phyloP scores from a whole-genome alignment of 92 coral and sea anemone genomes.

The Actinernus sp. region DNA sequence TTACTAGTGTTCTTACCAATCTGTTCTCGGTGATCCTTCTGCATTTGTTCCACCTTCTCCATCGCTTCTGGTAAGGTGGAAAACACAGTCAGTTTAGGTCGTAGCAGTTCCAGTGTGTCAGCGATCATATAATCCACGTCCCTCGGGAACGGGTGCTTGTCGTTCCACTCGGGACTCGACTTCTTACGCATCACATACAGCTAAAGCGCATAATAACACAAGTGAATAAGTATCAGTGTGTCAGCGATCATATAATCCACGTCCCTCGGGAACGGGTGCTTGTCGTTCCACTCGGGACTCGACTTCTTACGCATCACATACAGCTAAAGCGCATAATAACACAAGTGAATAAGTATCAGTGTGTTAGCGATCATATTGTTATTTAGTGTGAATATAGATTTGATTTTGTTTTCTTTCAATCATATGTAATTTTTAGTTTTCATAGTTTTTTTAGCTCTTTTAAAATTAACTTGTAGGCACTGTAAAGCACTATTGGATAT shows the following conservation, averaged over 20 bases:
- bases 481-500: too few species aligned
- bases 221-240: too few species aligned
- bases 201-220: too few species aligned
- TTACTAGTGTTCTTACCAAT: too few species aligned
- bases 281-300: constrained; percentile 84
- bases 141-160: constrained; percentile 88
- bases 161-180: constrained; percentile 85
- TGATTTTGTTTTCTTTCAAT: too few species aligned
- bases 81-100: constrained; percentile 87
- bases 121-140: constrained; percentile 99
- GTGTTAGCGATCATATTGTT: too few species aligned
- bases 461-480: too few species aligned
- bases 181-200: constrained; percentile 89
- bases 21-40: constrained; percentile 93
- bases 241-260: constrained; percentile 99
- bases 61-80: constrained; percentile 83
- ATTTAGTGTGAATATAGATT: too few species aligned
- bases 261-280: constrained; percentile 92
- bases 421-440: too few species aligned
- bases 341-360: too few species aligned
- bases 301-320: constrained; percentile 90
- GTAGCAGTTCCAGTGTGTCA: constrained; percentile 92
- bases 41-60: constrained; percentile 76
- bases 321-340: too few species aligned
- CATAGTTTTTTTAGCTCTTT: too few species aligned